Base-by-base conservation (phyloP, 1,140 invertebrate genomes). In the Papilio aristodemus region DNA sequence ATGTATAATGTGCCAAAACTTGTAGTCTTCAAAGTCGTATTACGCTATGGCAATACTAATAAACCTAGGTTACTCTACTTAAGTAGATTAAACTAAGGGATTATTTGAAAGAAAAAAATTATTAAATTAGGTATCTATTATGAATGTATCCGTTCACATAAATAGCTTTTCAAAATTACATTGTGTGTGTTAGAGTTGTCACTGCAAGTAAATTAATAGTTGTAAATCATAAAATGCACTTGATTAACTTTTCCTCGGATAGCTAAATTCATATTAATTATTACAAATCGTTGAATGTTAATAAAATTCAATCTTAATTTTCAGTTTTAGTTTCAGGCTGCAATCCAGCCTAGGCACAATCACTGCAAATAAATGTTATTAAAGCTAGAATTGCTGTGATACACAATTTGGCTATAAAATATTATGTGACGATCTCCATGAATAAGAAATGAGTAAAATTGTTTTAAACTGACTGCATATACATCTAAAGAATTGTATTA, bases 311-410 rank as follows among this genome's bases (percentile, higher is more conserved):
- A 54, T 54, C 5, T 54, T 11, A 43, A 43, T 14, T 43, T 43
- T 9, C 19, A 54, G 19, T 76, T 80, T 89, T 89, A 83, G 87
- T 83, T 80, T 86, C 86, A 90, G 89, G 86, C 87, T 91, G 87
- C 88, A 82, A 89, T 79, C 84, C 89, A 85, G 84, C 82, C 71
- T 85, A 76, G 79, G 80, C 77, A 84, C 77, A 82, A 84, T 86
- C 83, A 86, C 84, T 83, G 85, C 80, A 84, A 87, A 84, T 87
- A 85, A 74, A 87, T 82, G 87, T 85, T 84, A 90, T 85, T 85
- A 86, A 91, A 78, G 89, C 89, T 91, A 91, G 87, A 90, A 86
- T 89, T 88, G 84, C 89, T 91, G 89, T 91, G 89, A 91, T 90
- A 91, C 86, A 87, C 79, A 77, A 85, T 90, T 90, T 90, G 89